A percentile compares a stretch with the other conserved stretches of the same genome.
Evolutionary conservation across 2,113 vertebrate species (phyloP).

Genomic region (Sprattus sprattus): DNA sequence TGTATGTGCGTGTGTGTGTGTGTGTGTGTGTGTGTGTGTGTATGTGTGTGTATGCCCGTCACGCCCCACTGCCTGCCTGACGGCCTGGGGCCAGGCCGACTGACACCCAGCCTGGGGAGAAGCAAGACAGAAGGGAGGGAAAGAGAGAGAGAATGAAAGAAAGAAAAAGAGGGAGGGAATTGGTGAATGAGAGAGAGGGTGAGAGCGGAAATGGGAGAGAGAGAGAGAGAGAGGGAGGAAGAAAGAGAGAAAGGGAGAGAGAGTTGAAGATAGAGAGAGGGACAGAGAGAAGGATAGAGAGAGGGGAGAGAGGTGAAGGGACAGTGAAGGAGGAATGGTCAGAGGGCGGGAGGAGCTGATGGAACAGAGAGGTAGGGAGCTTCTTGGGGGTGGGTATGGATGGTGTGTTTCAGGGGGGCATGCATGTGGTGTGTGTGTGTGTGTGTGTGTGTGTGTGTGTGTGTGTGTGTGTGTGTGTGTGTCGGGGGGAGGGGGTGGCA

Average conservation of each 20-base stretch:
- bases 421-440: too few relatives aligned
- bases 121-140: slow-evolving; percentile 43
- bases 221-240: slow-evolving; percentile 49
- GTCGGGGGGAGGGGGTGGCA: slow-evolving; percentile 41
- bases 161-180: not conserved
- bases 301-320: not conserved
- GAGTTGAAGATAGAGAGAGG: not conserved
- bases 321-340: not conserved
- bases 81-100: slow-evolving; percentile 70
- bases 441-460: slow-evolving; percentile 42
- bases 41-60: slow-evolving; percentile 58
- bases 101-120: slow-evolving; percentile 56
- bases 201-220: not conserved
- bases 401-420: not conserved
- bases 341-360: slow-evolving; percentile 29
- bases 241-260: slow-evolving; percentile 40
- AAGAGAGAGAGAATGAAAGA: slow-evolving; percentile 6
- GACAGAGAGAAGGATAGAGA: slow-evolving; percentile 8
- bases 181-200: slow-evolving; percentile 35
- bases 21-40: slow-evolving; percentile 5
- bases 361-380: not conserved
- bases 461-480: slow-evolving; percentile 21
- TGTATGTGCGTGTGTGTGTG: not conserved
- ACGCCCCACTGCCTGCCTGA: slow-evolving; percentile 74
- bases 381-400: not conserved